Percentiles rank a stretch among this genome's conserved stretches.
Conservation (phyloP, 2,113 vertebrate genomes). For the Oryctolagus cuniculus region mOryCun1.1 NC_091453.1:26353501-26354000, state of each 20-base stretch:
- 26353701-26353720: background rate
- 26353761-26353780: background rate
- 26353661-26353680: background rate
- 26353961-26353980: background rate
- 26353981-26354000: background rate
- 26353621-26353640: background rate
- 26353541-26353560: background rate
- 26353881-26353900: background rate
- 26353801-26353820: too few relatives aligned
- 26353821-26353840: too few relatives aligned
- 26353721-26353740: slow-evolving; percentile 1
- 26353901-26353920: background rate
- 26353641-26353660: background rate
- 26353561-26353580: background rate
- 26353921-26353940: background rate
- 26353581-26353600: background rate
- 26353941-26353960: background rate
- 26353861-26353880: too few relatives aligned
- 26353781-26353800: background rate
- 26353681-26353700: too few relatives aligned
- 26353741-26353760: background rate
- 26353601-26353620: background rate
- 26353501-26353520: background rate
- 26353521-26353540: background rate
- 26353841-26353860: too few relatives aligned